Conservation (phyloP, 1,140 invertebrate species). For the Heterodera schachtii region DNA sequence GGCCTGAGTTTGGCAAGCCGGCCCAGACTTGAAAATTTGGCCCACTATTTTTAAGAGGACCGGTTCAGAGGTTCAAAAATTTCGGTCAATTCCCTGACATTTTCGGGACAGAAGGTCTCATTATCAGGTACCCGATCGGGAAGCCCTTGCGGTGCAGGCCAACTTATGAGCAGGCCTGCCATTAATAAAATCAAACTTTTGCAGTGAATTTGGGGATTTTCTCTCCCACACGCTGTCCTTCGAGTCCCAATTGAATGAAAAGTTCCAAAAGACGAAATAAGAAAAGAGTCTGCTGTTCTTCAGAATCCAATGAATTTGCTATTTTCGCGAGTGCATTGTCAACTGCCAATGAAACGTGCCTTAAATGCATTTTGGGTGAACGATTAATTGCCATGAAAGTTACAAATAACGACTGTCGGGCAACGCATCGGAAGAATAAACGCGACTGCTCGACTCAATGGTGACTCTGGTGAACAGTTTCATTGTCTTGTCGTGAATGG, state of each 20-base stretch:
- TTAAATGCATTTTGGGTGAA: neutral
- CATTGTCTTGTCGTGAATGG: conserved; percentile 92
- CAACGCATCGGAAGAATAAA: conserved; percentile 74
- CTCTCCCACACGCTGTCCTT: conserved; percentile 77
- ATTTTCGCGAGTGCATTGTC: conserved; percentile 92
- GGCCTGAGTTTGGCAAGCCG: too few species aligned
- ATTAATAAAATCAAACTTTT: conserved; percentile 42
- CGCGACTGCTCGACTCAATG: conserved; percentile 84
- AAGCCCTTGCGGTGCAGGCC: too few species aligned
- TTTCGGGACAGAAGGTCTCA: too few species aligned
- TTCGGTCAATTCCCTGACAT: too few species aligned
- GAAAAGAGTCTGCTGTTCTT: conserved; percentile 80
- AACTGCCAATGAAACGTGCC: conserved; percentile 87
- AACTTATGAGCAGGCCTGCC: too few species aligned
- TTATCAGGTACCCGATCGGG: too few species aligned
- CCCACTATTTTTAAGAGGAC: too few species aligned
- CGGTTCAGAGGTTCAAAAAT: too few species aligned
- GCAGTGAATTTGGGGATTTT: conserved; percentile 63
- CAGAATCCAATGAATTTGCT: conserved; percentile 85
- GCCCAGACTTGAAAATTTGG: too few species aligned
- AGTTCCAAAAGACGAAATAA: conserved; percentile 80
- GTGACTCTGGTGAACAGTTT: conserved; percentile 94
- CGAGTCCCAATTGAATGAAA: conserved; percentile 93
- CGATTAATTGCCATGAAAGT: neutral
- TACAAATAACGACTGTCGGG: conserved; percentile 69